These are phyloP conservation scores for Agrotis exclamationis DNA, from an alignment of 2,888 invertebrate species.

Conservation along the genomic window DNA sequence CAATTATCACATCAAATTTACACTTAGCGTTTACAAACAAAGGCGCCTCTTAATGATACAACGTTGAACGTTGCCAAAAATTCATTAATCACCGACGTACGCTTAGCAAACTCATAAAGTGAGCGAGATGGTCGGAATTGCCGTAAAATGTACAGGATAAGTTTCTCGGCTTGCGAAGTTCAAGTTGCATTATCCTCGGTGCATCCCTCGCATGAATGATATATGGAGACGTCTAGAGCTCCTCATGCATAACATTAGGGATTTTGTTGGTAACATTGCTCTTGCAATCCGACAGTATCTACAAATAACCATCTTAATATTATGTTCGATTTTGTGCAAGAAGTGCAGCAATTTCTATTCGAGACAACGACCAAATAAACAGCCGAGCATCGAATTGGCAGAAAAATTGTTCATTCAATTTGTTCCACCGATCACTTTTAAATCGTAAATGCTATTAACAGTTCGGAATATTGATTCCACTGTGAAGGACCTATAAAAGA, in stretches of 20 bases:
- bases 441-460: slow-evolving; percentile 20
- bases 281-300: slow-evolving; percentile 36
- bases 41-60: slow-evolving; percentile 44
- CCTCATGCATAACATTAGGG: slow-evolving; percentile 61
- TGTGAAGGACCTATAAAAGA: slow-evolving; percentile 33
- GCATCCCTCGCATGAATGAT: slow-evolving; percentile 64
- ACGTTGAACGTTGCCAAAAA: slow-evolving; percentile 52
- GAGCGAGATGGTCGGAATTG: slow-evolving; percentile 38
- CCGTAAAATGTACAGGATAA: slow-evolving; percentile 46
- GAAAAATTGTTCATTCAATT: slow-evolving; percentile 22
- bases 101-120: slow-evolving; percentile 45
- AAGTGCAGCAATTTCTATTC: slow-evolving; percentile 22
- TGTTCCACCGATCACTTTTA: slow-evolving; percentile 10
- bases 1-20: slow-evolving; percentile 52
- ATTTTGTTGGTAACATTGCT: slow-evolving; percentile 53
- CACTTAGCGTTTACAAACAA: slow-evolving; percentile 50
- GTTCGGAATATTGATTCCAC: slow-evolving; percentile 40
- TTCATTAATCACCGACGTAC: slow-evolving; percentile 59
- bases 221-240: slow-evolving; percentile 57
- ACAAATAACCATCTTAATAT: slow-evolving; percentile 24
- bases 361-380: background rate
- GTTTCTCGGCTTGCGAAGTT: slow-evolving; percentile 42
- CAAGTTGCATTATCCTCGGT: slow-evolving; percentile 59
- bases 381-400: slow-evolving; percentile 9
- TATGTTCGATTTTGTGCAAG: slow-evolving; percentile 15